Evolutionary conservation across 2,797 vertebrate genomes (phyloP), one percentile per base, ranked within the genome.

Genomic region (Pangasius macronema): DNA sequence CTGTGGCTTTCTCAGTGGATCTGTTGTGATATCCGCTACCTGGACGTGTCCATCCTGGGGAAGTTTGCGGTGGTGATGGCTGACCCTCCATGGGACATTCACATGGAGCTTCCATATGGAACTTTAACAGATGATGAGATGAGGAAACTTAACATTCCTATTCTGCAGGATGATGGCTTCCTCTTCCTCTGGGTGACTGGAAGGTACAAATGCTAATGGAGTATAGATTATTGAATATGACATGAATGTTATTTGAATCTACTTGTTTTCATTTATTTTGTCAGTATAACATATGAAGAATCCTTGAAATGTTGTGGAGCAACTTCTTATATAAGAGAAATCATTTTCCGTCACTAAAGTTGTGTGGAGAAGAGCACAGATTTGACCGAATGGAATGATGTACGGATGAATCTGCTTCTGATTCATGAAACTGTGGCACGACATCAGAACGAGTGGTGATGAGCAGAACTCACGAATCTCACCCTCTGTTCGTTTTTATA

Each of bases 31-130:
- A 99, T 99, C 87, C 97, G 97, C 57, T 98, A 94, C 94, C 92
- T 99, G 95, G 97, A 99, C 83, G 96, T 98, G 88, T 97, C 97
- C 91, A 98, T 98, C 92, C 93, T 99, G 95, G 97, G 98, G 7
- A 99, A 99, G 93, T 99, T 99, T 84, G 97, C 98, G 0, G 98
- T 99, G 89, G 98, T 99, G 92, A 99, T 99, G 97, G 98, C 98
- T 3, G 97, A 99, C 92, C 98, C 98, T 1, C 98, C 98, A 1
- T 99, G 98, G 98, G 98, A 99, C 91, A 99, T 99, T 93, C 98
- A 99, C 95, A 99, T 99, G 98, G 98, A 99, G 92, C 95, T 99
- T 73, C 98, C 98, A 1, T 99, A 99, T 59, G 98, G 98, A 20
- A 99, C 98, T 0, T 93, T 99, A 85, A 99, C 97, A 0, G 98